Evolutionary conservation across 2,113 vertebrate genomes (phyloP).

Genomic region (Isichthys henryi): DNA sequence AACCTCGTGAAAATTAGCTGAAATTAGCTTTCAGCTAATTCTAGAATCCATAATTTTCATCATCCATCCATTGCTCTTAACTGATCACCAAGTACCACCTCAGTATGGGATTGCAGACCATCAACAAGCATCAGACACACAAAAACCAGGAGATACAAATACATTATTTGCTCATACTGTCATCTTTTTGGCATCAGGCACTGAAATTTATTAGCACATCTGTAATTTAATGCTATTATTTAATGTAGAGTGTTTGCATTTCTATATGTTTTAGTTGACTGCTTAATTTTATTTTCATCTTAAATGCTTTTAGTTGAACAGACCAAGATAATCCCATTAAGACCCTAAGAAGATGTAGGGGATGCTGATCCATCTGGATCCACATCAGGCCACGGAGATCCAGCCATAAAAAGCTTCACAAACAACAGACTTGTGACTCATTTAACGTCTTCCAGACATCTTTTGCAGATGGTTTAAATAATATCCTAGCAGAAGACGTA

Average conservation of each 20-base stretch:
- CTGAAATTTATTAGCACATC: background rate
- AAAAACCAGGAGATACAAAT: background rate
- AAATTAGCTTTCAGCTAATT: background rate
- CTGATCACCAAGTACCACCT: background rate
- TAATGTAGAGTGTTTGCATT: background rate
- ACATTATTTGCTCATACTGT: background rate
- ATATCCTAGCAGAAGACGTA: background rate
- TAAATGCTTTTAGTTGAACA: background rate
- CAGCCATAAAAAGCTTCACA: conserved; percentile 11
- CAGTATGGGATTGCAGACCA: background rate
- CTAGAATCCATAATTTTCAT: background rate
- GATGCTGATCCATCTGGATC: background rate
- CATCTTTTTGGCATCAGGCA: background rate
- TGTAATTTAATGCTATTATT: background rate
- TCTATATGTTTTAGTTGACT: background rate
- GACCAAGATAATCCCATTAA: background rate
- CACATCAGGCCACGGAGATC: background rate
- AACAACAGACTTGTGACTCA: conserved; percentile 14
- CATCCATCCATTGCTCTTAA: background rate
- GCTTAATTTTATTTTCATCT: background rate
- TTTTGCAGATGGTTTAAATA: conserved; percentile 8
- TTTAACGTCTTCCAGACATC: conserved; percentile 4
- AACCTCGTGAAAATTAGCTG: background rate
- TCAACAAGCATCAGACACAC: background rate
- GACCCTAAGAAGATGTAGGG: background rate